Base-by-base conservation (phyloP, 2,113 vertebrate species). In the Alethe castanea region DNA sequence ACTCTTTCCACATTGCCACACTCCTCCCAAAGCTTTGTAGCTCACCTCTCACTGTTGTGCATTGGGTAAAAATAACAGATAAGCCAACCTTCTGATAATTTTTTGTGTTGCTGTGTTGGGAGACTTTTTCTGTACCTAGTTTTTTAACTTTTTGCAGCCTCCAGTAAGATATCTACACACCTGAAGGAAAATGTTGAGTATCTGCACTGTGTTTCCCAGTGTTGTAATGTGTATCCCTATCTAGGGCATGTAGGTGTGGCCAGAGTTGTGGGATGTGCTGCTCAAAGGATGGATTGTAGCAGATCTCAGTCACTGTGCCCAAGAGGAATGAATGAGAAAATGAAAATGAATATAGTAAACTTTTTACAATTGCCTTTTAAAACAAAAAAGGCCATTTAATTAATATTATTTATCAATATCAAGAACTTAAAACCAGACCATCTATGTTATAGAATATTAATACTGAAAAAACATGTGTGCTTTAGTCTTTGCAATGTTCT, bases 181-280 rank as follows among this genome's bases (percentile, higher is more conserved):
- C 15, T 48, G 54, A 47, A 70, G 53, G 23, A n/a, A 66, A 71
- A 29, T 11, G 3, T 50, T 13, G 11, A 71, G 23, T 33, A n/a
- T 53, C 44, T 69, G 31, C 47, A 19, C 14, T 9, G 47, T 35
- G 18, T 35, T 81, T 80, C 12, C 35, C n/a, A 15, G 42, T 24
- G 62, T 3, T 65, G 11, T 9, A 6, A 24, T 5, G 3, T 0
- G 0, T 25, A 5, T 16, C 8, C 5, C 60, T 52, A 40, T 26
- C 12, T 4, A 35, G 54, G 35, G 53, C 36, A 3, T 18, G 33
- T 5, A 40, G 85, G 33, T 28, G 12, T 26, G 33, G n/a, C 44
- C 48, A 29, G 1, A 20, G 1, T 0, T 52, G 45, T 2, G 28
- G 67, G n/a, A 62, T 42, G 72, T 47, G 44, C 67, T 83, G 40